A percentile compares a stretch with the other conserved stretches of the same genome.
Evolutionary conservation across 2,888 invertebrate species (phyloP).

Genomic region (Tipula confusa): DNA sequence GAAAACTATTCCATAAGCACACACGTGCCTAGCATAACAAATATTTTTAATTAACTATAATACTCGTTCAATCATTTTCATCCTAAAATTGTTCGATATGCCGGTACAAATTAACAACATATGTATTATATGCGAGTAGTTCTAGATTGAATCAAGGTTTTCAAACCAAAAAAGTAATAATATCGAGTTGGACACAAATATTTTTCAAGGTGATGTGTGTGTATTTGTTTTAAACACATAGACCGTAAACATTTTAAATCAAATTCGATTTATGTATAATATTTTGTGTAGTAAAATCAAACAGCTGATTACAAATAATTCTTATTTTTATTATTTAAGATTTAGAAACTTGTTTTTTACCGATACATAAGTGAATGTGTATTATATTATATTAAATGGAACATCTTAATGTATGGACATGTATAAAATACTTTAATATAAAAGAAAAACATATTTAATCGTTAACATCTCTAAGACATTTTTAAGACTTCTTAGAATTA

Average conservation of each 20-base stretch:
- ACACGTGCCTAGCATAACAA: no score
- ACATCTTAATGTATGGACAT: neutral
- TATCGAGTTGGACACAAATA: neutral
- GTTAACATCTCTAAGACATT: neutral
- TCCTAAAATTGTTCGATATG: neutral
- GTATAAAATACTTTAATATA: neutral
- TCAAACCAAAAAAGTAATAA: neutral
- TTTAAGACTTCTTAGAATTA: conserved; percentile 20
- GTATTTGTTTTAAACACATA: neutral
- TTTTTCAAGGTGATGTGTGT: neutral
- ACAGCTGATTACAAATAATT: neutral
- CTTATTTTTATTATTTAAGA: neutral
- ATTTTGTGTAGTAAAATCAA: neutral
- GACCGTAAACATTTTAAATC: neutral
- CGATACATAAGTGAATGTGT: neutral
- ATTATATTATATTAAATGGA: neutral
- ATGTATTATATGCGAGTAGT: no score
- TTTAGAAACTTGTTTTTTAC: neutral
- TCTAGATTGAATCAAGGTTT: neutral
- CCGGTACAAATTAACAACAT: neutral
- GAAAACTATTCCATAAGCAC: neutral
- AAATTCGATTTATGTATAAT: neutral
- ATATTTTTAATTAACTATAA: no score
- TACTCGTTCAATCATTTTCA: neutral
- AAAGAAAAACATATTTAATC: neutral